Evolutionary conservation across 2,797 vertebrate species (phyloP).

Genomic region (Decapterus maruadsi): DNA sequence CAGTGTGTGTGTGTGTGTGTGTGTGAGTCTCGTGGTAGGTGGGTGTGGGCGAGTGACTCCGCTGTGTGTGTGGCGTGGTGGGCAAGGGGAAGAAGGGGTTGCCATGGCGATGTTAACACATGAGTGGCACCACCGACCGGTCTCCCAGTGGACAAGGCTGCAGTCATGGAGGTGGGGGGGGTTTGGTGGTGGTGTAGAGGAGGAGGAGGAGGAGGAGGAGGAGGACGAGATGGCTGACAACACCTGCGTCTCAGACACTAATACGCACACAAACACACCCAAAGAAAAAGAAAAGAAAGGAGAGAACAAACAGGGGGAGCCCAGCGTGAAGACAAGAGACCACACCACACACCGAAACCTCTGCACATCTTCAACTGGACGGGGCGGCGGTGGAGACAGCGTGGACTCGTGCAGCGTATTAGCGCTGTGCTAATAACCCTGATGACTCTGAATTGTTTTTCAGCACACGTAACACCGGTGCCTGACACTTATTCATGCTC

Average conservation of each 20-base stretch:
- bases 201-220: conserved; percentile 46
- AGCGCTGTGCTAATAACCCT: conserved; percentile 71
- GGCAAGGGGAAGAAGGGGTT: conserved; percentile 87
- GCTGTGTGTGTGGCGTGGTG: conserved; percentile 80
- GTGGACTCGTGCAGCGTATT: conserved; percentile 54
- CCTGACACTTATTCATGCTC: conserved; percentile 59
- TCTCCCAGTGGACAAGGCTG: conserved; percentile 84
- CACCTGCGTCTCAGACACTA: conserved; percentile 80
- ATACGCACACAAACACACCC: conserved; percentile 66
- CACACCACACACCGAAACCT: conserved; percentile 24
- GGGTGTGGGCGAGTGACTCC: conserved; percentile 78
- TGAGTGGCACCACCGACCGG: conserved; percentile 86
- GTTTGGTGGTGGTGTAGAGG: conserved; percentile 35
- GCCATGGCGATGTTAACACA: conserved; percentile 90
- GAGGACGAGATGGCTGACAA: conserved; percentile 71
- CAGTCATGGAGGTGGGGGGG: conserved; percentile 79
- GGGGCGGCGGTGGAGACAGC: conserved; percentile 23
- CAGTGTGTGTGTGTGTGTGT: conserved; percentile 37
- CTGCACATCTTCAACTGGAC: conserved; percentile 54
- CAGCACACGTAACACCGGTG: conserved; percentile 69
- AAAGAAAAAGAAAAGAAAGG: conserved; percentile 29
- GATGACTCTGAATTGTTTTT: conserved; percentile 75
- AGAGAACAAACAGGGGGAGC: not conserved
- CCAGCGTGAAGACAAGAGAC: conserved; percentile 36
- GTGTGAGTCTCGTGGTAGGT: conserved; percentile 77